Conservation (phyloP, 2,113 vertebrate species). For the Ramphastos sulfuratus region DNA sequence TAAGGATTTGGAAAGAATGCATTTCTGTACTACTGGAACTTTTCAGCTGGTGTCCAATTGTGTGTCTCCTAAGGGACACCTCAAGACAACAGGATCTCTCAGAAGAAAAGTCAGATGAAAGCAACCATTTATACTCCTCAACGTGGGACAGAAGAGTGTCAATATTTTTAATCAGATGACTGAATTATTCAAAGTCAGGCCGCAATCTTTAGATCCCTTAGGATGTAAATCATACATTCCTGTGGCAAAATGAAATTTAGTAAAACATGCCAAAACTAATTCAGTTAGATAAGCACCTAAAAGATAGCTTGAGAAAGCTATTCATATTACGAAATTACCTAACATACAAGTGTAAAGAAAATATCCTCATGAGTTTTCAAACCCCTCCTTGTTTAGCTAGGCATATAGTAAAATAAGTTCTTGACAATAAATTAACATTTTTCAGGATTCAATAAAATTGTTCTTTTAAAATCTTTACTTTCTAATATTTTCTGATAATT, state of each 20-base stretch:
- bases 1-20: neutral
- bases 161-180: neutral
- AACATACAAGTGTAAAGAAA: conserved; percentile 39
- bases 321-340: conserved; percentile 14
- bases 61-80: neutral
- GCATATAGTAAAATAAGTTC: neutral
- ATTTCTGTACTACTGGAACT: neutral
- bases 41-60: neutral
- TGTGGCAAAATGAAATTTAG: neutral
- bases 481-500: conserved; percentile 36
- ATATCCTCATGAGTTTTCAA: neutral
- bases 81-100: neutral
- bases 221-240: neutral
- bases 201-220: neutral
- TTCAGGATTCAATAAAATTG: conserved; percentile 24
- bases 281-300: neutral
- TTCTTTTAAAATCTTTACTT: neutral
- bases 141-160: neutral
- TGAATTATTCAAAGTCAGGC: neutral
- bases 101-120: neutral
- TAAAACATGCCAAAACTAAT: neutral
- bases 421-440: neutral
- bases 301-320: neutral
- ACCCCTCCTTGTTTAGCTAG: neutral
- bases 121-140: neutral